Evolutionary conservation across 2,888 invertebrate species (phyloP).

Genomic region (Lordiphosa fenestrarum): DNA sequence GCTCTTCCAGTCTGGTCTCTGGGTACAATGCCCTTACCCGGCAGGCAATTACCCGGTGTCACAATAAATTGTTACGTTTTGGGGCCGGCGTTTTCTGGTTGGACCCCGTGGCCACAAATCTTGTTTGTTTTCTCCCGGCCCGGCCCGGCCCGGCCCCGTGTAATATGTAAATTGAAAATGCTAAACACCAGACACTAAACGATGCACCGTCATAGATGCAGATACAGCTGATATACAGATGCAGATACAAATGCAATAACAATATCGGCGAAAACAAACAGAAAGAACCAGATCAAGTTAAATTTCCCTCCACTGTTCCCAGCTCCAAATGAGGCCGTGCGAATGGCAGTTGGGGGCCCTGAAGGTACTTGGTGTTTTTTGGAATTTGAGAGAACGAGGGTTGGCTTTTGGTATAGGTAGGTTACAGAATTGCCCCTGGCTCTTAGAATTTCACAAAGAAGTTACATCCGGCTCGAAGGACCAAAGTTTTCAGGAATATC

Average conservation of each 20-base stretch:
- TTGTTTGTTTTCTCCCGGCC: constrained; percentile 58
- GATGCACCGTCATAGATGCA: constrained; percentile 40
- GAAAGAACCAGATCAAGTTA: constrained; percentile 9
- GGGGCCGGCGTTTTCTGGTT: not conserved
- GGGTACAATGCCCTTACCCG: constrained; percentile 47
- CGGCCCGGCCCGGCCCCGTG: constrained; percentile 40
- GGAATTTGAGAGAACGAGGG: too few species aligned
- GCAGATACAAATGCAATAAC: constrained; percentile 36
- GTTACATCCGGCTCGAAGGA: too few species aligned
- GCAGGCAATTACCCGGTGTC: constrained; percentile 68
- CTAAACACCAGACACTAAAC: constrained; percentile 74
- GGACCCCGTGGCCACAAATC: constrained; percentile 58
- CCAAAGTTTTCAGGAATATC: too few species aligned
- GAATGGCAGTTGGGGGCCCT: constrained; percentile 10
- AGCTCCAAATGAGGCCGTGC: constrained; percentile 15
- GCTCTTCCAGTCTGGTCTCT: constrained; percentile 9
- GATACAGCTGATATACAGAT: constrained; percentile 24
- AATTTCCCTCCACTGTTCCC: not conserved
- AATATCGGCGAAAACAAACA: constrained; percentile 20
- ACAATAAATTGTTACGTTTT: constrained; percentile 72
- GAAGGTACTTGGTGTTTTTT: not conserved
- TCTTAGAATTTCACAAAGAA: too few species aligned
- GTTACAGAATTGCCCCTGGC: too few species aligned
- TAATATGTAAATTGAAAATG: constrained; percentile 75
- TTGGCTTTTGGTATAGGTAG: too few species aligned